Evolutionary conservation across 2,113 vertebrate species (phyloP).

Genomic region (Sisor rabdophorus): DNA sequence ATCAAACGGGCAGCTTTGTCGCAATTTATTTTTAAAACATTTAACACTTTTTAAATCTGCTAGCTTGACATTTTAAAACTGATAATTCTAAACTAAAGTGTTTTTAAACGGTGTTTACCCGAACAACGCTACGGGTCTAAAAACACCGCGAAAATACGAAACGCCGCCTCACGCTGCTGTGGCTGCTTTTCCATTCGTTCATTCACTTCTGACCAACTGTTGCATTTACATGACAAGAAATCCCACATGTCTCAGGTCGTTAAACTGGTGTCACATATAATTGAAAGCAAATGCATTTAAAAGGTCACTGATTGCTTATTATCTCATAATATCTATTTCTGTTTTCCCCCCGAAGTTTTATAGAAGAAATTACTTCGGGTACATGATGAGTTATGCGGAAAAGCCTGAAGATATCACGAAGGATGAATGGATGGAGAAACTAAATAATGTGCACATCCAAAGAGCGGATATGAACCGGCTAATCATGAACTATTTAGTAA

Average conservation of each 20-base stretch:
- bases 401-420: conserved; percentile 97
- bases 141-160: conserved; percentile 50
- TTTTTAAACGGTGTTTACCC: neutral
- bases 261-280: neutral
- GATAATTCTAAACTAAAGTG: neutral
- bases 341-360: neutral
- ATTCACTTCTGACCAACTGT: conserved; percentile 6
- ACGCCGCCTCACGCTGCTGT: neutral
- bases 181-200: conserved; percentile 26
- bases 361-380: conserved; percentile 39
- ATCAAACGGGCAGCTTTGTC: neutral
- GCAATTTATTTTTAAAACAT: neutral
- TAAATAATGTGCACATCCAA: conserved; percentile 96
- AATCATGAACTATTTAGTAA: conserved; percentile 99
- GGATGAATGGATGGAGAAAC: conserved; percentile 98
- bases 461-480: conserved; percentile 98
- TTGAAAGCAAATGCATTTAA: neutral
- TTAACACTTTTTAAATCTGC: neutral
- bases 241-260: neutral
- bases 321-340: neutral
- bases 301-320: neutral
- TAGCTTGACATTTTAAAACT: neutral
- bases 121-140: neutral
- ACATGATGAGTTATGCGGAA: conserved; percentile 96
- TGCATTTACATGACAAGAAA: neutral